Evolutionary conservation across 2,888 invertebrate genomes (phyloP).

Genomic region (Epirrhoe alternata): DNA sequence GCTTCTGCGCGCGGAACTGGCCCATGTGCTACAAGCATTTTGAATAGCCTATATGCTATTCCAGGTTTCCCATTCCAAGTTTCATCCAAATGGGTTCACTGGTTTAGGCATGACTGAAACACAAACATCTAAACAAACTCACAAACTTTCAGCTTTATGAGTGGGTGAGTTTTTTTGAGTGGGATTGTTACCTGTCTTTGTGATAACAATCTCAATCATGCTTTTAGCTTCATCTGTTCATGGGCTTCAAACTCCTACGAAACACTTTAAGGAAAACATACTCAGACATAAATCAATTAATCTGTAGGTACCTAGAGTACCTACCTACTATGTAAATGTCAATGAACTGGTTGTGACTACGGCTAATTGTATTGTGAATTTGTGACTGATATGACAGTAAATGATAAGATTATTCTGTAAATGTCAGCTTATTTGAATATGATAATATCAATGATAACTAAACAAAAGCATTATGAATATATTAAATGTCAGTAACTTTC

Average conservation of each 20-base stretch:
- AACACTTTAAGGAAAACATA: neutral
- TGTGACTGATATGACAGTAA: slow-evolving; percentile 2
- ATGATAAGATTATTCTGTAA: neutral
- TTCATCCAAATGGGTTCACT: too few species aligned
- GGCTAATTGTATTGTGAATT: slow-evolving; percentile 6
- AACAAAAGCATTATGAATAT: neutral
- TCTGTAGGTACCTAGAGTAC: neutral
- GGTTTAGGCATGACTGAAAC: too few species aligned
- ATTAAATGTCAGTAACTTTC: too few species aligned
- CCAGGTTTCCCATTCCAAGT: too few species aligned
- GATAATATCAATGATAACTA: neutral
- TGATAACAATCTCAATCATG: too few species aligned
- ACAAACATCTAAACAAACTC: too few species aligned
- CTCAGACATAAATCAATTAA: neutral
- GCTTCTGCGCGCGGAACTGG: neutral
- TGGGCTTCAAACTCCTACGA: neutral
- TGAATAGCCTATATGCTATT: too few species aligned
- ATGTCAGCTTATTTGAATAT: neutral
- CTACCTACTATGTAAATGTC: neutral
- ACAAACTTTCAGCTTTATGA: too few species aligned
- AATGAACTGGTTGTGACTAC: slow-evolving; percentile 5
- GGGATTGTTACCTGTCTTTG: too few species aligned
- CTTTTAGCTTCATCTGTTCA: neutral
- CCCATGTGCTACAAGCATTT: too few species aligned
- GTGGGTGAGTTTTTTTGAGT: too few species aligned